Conservation (phyloP, 2,888 invertebrate genomes). For the Morpho deidamia region DNA sequence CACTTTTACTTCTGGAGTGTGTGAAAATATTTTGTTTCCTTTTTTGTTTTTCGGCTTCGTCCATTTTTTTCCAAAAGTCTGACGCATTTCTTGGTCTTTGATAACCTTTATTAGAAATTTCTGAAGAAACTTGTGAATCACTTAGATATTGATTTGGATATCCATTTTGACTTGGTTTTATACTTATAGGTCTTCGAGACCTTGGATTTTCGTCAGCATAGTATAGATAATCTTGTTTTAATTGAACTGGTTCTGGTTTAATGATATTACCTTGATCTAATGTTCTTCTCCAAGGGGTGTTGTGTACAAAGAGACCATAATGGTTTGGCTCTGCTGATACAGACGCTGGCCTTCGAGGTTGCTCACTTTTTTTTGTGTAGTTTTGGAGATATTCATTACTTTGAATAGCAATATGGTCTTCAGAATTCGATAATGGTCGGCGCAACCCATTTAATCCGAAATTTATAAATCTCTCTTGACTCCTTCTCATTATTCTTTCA, state of each 20-base stretch:
- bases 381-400: slow-evolving; percentile 60
- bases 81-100: slow-evolving; percentile 73
- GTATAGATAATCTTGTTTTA: slow-evolving; percentile 79
- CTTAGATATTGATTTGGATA: slow-evolving; percentile 68
- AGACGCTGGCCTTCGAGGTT: slow-evolving; percentile 67
- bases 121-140: slow-evolving; percentile 66
- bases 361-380: slow-evolving; percentile 52
- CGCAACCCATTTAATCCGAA: slow-evolving; percentile 69
- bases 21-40: slow-evolving; percentile 53
- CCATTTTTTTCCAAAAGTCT: slow-evolving; percentile 82
- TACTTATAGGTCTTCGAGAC: slow-evolving; percentile 85
- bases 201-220: slow-evolving; percentile 85
- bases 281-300: slow-evolving; percentile 61
- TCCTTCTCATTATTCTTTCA: slow-evolving; percentile 68
- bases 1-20: slow-evolving; percentile 57
- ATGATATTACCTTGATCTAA: slow-evolving; percentile 44
- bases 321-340: slow-evolving; percentile 72
- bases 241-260: slow-evolving; percentile 61
- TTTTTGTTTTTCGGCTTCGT: slow-evolving; percentile 67
- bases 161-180: slow-evolving; percentile 72
- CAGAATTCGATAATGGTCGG: slow-evolving; percentile 69
- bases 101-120: slow-evolving; percentile 47
- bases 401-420: slow-evolving; percentile 74
- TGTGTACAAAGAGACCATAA: slow-evolving; percentile 61
- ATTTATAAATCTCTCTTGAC: slow-evolving; percentile 61